Evolutionary conservation across 2,797 vertebrate species (phyloP).

Genomic region (Micromesistius poutassou): DNA sequence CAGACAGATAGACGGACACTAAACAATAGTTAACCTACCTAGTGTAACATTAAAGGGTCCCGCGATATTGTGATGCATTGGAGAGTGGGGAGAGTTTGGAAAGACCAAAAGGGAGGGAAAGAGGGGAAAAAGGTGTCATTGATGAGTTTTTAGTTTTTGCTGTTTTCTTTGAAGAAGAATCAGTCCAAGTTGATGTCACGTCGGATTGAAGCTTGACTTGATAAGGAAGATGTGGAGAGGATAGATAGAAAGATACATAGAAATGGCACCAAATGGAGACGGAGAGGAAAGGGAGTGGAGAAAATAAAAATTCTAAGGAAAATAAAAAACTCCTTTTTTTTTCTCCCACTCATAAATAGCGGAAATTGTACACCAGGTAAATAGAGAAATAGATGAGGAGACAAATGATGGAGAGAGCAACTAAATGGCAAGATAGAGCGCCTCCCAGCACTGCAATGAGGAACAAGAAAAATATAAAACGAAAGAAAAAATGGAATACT

Average conservation of each 20-base stretch:
- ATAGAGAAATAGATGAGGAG: constrained; percentile 81
- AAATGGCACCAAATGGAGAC: constrained; percentile 35
- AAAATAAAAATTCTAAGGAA: constrained; percentile 35
- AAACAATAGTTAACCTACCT: constrained; percentile 82
- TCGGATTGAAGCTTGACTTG: constrained; percentile 59
- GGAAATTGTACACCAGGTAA: constrained; percentile 78
- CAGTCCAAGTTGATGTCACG: constrained; percentile 71
- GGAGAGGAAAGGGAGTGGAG: constrained; percentile 44
- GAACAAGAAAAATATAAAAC: constrained; percentile 82
- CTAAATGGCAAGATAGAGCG: constrained; percentile 79
- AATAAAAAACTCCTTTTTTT: constrained; percentile 56
- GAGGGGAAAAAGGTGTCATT: constrained; percentile 61
- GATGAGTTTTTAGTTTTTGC: constrained; percentile 55
- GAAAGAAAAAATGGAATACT: constrained; percentile 85
- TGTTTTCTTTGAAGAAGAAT: constrained; percentile 69
- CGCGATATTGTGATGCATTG: constrained; percentile 75
- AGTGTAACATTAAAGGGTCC: constrained; percentile 80
- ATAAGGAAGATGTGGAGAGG: constrained; percentile 26
- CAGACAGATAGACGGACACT: constrained; percentile 81
- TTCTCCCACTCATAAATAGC: constrained; percentile 73
- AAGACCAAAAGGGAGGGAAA: constrained; percentile 69
- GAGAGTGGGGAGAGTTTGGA: constrained; percentile 65
- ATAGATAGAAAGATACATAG: constrained; percentile 40
- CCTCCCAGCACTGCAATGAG: constrained; percentile 82
- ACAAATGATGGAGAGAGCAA: constrained; percentile 78